Evolutionary conservation across 2,888 invertebrate genomes (phyloP).

Genomic region (Drosophila birchii): DNA sequence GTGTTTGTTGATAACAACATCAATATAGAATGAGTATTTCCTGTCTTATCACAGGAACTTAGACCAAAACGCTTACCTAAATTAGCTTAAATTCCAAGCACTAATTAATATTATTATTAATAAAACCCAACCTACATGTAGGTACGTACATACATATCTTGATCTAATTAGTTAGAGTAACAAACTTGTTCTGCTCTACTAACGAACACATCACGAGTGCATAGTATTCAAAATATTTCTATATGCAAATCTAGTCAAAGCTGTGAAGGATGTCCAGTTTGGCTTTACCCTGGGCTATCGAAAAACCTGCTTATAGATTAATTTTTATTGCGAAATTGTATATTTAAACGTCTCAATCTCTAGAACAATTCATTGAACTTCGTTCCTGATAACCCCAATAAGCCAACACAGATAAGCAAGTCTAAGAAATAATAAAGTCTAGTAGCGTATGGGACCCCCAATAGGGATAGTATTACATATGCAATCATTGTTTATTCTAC

Average conservation of each 20-base stretch:
- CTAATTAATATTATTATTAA: too few relatives aligned
- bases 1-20: too few relatives aligned
- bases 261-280: slow-evolving; percentile 11
- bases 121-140: not conserved
- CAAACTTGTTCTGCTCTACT: slow-evolving; percentile 3
- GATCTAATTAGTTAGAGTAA: slow-evolving; percentile 4
- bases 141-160: not conserved
- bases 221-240: not conserved
- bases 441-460: slow-evolving; percentile 7
- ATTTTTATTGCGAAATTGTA: slow-evolving; percentile 14
- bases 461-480: slow-evolving; percentile 12
- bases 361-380: slow-evolving; percentile 21
- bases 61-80: too few relatives aligned
- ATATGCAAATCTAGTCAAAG: not conserved
- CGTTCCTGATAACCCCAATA: slow-evolving; percentile 4
- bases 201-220: slow-evolving; percentile 10
- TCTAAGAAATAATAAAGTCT: not conserved
- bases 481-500: slow-evolving; percentile 33
- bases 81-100: too few relatives aligned
- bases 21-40: too few relatives aligned
- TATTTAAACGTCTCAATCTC: slow-evolving; percentile 10
- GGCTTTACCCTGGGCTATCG: not conserved
- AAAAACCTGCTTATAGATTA: not conserved
- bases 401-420: slow-evolving; percentile 14
- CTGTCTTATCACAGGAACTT: too few relatives aligned